Conservation (phyloP, 2,113 vertebrate species). For the Prunella himalayana region DNA sequence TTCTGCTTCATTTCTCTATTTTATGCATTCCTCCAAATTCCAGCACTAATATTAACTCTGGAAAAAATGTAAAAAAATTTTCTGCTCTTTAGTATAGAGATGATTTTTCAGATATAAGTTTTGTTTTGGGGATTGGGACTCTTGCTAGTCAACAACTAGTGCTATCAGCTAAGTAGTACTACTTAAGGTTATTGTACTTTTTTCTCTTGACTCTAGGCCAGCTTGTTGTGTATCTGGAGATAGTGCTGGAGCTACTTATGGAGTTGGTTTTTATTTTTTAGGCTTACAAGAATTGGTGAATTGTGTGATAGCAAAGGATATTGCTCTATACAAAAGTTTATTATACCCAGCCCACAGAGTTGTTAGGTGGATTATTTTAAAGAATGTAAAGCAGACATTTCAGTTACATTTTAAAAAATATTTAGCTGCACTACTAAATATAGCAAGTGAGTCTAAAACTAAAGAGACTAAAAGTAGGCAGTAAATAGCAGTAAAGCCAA, state of each 20-base stretch:
- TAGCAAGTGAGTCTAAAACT: background rate
- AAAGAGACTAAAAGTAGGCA: background rate
- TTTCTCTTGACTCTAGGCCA: background rate
- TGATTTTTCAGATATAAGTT: background rate
- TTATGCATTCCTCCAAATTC: background rate
- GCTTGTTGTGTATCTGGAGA: background rate
- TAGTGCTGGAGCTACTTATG: background rate
- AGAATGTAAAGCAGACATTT: background rate
- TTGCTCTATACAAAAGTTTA: background rate
- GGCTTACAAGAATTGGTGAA: background rate
- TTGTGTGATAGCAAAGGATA: background rate
- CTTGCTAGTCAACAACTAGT: background rate
- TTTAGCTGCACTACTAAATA: background rate
- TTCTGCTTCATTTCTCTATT: background rate
- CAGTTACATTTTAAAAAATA: background rate
- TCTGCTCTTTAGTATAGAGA: background rate
- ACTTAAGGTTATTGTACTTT: background rate
- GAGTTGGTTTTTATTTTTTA: background rate
- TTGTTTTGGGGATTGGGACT: background rate
- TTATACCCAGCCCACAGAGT: background rate
- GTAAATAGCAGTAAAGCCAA: background rate
- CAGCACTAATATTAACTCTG: background rate
- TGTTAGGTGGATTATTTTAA: background rate
- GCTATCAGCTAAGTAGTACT: background rate
- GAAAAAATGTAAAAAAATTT: background rate